Evolutionary conservation across 2,888 invertebrate species (phyloP).

Genomic region (Crepidodera aurea): DNA sequence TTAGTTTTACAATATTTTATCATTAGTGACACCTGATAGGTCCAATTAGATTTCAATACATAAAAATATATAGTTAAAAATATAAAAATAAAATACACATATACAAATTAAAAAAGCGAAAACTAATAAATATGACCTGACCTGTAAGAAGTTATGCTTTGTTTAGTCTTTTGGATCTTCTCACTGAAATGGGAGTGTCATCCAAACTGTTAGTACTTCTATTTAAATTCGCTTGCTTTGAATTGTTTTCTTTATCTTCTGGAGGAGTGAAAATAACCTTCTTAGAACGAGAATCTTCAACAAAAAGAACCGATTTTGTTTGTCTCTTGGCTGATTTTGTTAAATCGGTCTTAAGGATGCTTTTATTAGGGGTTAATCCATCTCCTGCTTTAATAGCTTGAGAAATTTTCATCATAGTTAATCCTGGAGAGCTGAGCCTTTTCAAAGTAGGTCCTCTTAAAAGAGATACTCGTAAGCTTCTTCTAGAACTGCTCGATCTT

Average conservation of each 20-base stretch:
- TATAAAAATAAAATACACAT: too few species aligned
- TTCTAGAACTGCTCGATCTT: slow-evolving; percentile 14
- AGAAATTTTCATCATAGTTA: slow-evolving; percentile 50
- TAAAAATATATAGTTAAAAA: too few species aligned
- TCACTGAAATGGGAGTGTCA: neutral
- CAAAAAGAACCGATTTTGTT: slow-evolving; percentile 46
- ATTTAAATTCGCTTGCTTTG: neutral
- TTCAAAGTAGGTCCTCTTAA: slow-evolving; percentile 17
- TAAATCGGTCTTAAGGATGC: slow-evolving; percentile 47
- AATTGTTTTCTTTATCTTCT: slow-evolving; percentile 32
- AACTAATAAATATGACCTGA: too few species aligned
- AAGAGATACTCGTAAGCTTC: slow-evolving; percentile 34
- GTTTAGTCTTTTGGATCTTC: neutral
- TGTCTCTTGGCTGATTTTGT: slow-evolving; percentile 39
- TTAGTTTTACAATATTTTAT: too few species aligned
- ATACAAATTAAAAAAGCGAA: too few species aligned
- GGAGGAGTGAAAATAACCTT: neutral
- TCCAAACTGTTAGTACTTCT: neutral
- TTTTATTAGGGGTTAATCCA: slow-evolving; percentile 47
- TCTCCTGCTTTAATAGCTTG: slow-evolving; percentile 45
- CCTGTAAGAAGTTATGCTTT: too few species aligned
- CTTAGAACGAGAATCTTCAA: slow-evolving; percentile 28
- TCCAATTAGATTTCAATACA: too few species aligned
- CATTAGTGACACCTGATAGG: too few species aligned
- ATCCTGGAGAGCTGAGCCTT: slow-evolving; percentile 46